Evolutionary conservation across 2,113 vertebrate genomes (phyloP).

Genomic region (Eolophus roseicapilla): DNA sequence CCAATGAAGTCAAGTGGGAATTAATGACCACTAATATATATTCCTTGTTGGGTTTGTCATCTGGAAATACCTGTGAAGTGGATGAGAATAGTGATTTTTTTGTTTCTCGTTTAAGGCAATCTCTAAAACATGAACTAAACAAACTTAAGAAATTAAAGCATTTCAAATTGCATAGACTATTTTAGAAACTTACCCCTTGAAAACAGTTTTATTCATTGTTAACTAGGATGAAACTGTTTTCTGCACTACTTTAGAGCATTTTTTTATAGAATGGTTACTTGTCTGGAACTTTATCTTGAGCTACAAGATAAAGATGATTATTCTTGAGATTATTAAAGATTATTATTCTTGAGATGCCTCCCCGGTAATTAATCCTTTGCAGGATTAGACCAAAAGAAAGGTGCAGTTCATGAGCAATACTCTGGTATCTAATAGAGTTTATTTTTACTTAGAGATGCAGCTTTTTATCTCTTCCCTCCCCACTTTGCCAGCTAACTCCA

Average conservation of each 20-base stretch:
- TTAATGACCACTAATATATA: constrained; percentile 20
- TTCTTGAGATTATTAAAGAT: too few relatives aligned
- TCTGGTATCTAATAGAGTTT: background rate
- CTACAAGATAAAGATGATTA: background rate
- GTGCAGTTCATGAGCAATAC: background rate
- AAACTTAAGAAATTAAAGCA: background rate
- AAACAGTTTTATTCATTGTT: background rate
- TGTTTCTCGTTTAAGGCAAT: background rate
- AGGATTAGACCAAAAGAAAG: background rate
- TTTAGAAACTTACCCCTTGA: background rate
- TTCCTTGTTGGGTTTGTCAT: constrained; percentile 41
- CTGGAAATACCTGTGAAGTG: background rate
- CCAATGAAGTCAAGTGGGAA: background rate
- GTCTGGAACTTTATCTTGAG: background rate
- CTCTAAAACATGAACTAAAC: background rate
- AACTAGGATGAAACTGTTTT: background rate
- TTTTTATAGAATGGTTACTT: background rate
- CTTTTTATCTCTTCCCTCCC: background rate
- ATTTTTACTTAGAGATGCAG: background rate
- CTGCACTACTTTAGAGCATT: background rate
- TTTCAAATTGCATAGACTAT: background rate
- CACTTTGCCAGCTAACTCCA: background rate
- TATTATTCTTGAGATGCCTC: background rate
- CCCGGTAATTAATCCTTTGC: background rate
- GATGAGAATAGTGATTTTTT: background rate